Percentiles rank a stretch among this genome's conserved stretches.
These are phyloP conservation scores for Lamellibrachia satsuma DNA, from an alignment of 2,888 invertebrate genomes.

Conservation along the genomic window DNA sequence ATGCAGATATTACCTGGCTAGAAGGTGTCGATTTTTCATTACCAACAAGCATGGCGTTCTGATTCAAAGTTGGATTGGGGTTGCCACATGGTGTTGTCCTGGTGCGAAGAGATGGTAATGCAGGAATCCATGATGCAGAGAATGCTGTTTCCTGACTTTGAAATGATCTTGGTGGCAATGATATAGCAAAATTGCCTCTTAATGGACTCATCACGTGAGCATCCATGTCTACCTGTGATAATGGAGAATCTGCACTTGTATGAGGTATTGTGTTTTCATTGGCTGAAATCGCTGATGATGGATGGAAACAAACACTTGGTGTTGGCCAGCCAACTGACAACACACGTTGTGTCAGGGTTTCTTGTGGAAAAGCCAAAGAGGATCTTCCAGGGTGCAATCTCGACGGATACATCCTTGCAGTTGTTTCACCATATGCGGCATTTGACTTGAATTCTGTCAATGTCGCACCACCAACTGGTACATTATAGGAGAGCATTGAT, in stretches of 20 bases:
- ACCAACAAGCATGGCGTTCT: not conserved
- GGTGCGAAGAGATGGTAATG: not conserved
- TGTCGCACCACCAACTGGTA: not conserved
- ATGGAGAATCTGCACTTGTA: not conserved
- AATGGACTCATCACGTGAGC: not conserved
- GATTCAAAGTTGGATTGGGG: not conserved
- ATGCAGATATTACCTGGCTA: not conserved
- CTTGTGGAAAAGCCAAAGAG: not conserved
- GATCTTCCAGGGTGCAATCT: not conserved
- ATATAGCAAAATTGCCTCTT: not conserved
- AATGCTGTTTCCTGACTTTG: not conserved
- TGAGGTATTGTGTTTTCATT: not conserved
- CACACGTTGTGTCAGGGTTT: not conserved
- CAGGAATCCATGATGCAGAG: not conserved
- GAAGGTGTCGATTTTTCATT: not conserved
- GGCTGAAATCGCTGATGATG: not conserved
- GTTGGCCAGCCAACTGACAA: not conserved
- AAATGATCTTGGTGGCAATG: not conserved
- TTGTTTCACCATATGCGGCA: not conserved
- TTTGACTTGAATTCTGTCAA: not conserved
- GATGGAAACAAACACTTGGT: not conserved
- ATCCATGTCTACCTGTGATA: not conserved
- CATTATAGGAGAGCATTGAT: slow-evolving; percentile 1
- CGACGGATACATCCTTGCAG: not conserved
- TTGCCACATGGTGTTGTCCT: not conserved